Percentiles rank a stretch among this genome's conserved stretches.
Conservation (phyloP, 2,797 vertebrate genomes). For the Muraenolepis orangiensis region DNA sequence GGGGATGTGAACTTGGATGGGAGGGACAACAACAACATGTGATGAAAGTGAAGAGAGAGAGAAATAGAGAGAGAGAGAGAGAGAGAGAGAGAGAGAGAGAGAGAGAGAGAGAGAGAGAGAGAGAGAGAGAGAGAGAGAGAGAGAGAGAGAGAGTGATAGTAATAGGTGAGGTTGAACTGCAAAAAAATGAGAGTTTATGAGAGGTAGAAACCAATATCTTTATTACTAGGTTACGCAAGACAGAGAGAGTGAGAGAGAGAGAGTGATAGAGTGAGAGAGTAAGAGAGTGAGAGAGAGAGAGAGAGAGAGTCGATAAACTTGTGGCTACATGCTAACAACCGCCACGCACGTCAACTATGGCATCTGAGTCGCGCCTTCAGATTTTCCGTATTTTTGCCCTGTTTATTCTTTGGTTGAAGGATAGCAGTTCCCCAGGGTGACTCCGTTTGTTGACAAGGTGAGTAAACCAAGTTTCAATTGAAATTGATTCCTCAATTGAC, state of each 20-base stretch:
- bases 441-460: not conserved
- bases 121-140: too few relatives aligned
- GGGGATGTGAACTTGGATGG: conserved; percentile 58
- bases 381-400: not conserved
- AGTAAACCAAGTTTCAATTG: not conserved
- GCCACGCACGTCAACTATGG: not conserved
- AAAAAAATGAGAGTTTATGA: too few relatives aligned
- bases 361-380: not conserved
- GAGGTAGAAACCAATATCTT: too few relatives aligned
- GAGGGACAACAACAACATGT: conserved; percentile 45
- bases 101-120: too few relatives aligned
- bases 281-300: conserved; percentile 33
- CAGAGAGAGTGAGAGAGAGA: conserved; percentile 28
- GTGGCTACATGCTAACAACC: not conserved
- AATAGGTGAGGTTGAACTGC: too few relatives aligned
- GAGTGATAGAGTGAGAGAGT: conserved; percentile 38
- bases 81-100: conserved; percentile 12
- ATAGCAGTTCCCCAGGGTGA: not conserved
- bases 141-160: too few relatives aligned
- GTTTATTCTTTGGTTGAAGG: not conserved
- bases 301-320: conserved; percentile 14
- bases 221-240: too few relatives aligned
- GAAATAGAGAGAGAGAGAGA: not conserved
- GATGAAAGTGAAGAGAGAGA: conserved; percentile 47
- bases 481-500: not conserved